These are phyloP conservation scores for Pocillopora damicornis DNA, from an alignment of 64 coral and sea anemone species.

Conservation along the genomic window DNA sequence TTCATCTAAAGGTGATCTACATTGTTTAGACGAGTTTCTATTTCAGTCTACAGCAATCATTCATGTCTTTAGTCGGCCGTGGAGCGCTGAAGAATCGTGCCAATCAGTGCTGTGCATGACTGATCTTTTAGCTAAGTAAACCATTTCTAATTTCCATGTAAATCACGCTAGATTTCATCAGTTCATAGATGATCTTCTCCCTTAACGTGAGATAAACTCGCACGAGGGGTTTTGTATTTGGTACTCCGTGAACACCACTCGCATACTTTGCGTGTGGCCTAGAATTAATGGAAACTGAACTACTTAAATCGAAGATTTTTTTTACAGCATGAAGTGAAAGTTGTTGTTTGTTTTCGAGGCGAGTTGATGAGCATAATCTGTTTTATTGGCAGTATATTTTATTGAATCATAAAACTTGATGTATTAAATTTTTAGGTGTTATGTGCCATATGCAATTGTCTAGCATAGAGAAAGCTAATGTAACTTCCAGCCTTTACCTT, in stretches of 20 bases:
- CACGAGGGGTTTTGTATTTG: too few species aligned
- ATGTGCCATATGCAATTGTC: neutral
- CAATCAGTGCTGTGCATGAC: neutral
- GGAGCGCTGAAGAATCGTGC: neutral
- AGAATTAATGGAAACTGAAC: too few species aligned
- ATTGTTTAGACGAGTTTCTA: neutral
- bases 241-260: too few species aligned
- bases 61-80: neutral
- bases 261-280: too few species aligned
- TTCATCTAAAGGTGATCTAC: conserved; percentile 37
- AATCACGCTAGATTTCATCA: neutral
- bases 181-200: too few species aligned
- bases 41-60: neutral
- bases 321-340: too few species aligned
- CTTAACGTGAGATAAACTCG: too few species aligned
- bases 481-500: too few species aligned
- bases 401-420: neutral
- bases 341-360: too few species aligned
- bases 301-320: too few species aligned
- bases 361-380: neutral
- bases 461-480: too few species aligned
- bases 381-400: neutral
- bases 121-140: neutral
- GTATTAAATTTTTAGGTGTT: neutral
- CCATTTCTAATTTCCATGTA: neutral